Percentiles rank a stretch among this genome's conserved stretches.
Conservation (phyloP, 2,888 invertebrate genomes). For the Eremobia ochroleuca region DNA sequence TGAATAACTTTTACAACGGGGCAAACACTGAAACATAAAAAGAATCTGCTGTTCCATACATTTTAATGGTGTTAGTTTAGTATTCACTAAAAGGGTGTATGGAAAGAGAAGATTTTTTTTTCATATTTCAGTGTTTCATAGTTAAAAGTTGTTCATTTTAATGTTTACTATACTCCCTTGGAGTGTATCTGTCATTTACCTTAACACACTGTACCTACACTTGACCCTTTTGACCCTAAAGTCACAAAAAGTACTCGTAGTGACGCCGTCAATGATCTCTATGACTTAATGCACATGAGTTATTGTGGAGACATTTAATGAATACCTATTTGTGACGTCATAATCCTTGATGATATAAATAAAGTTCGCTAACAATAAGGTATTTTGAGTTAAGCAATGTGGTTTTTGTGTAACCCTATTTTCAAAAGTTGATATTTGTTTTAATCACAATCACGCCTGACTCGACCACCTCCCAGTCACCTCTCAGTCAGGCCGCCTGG, state of each 20-base stretch:
- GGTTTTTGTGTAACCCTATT: neutral
- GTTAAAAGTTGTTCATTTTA: neutral
- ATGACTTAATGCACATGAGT: constrained; percentile 23
- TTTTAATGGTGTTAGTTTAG: neutral
- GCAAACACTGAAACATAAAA: neutral
- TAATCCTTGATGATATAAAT: constrained; percentile 13
- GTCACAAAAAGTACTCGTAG: constrained; percentile 28
- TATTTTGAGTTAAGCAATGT: neutral
- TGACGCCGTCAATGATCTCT: constrained; percentile 26
- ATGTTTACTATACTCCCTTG: neutral
- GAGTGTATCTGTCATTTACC: neutral
- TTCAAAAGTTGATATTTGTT: neutral
- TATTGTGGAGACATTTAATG: constrained; percentile 18
- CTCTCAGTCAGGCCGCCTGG: no score
- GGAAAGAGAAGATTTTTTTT: neutral
- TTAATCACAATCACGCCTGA: no score
- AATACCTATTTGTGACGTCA: constrained; percentile 9
- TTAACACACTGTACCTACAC: neutral
- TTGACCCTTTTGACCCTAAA: constrained; percentile 28
- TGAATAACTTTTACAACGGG: no score
- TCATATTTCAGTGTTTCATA: neutral
- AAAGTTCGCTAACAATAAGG: neutral
- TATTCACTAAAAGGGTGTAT: no score
- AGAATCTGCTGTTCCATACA: neutral
- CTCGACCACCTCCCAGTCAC: no score